phyloP scores from a whole-genome alignment of 2,797 vertebrate genomes.

The Urosaurus nigricauda region DNA sequence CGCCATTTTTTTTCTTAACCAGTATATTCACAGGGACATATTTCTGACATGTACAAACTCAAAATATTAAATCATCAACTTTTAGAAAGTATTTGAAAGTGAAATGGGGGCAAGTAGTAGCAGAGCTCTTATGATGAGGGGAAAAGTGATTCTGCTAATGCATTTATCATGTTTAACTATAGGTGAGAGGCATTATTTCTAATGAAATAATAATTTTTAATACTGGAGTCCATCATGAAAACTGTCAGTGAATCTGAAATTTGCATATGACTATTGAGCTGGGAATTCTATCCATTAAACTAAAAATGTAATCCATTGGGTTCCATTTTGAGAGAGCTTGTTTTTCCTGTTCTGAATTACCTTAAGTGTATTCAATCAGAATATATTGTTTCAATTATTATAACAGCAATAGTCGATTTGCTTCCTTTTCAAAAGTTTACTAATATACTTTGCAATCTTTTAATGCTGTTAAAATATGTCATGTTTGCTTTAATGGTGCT shows the following conservation, averaged over 20 bases:
- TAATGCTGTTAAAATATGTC: conserved; percentile 7
- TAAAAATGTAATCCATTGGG: conserved; percentile 29
- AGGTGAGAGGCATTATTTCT: conserved; percentile 37
- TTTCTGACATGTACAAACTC: not conserved
- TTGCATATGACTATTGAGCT: conserved; percentile 1
- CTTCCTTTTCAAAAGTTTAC: conserved; percentile 37
- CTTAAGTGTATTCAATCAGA: conserved; percentile 30
- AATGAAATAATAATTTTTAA: conserved; percentile 42
- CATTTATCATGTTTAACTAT: conserved; percentile 50
- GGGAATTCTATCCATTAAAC: conserved; percentile 37
- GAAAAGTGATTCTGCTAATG: conserved; percentile 32
- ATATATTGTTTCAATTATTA: conserved; percentile 12
- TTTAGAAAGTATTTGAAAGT: conserved; percentile 26
- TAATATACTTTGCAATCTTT: conserved; percentile 7
- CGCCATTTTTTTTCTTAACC: not conserved
- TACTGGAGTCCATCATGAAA: conserved; percentile 31
- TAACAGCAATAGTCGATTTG: conserved; percentile 8
- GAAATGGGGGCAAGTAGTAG: conserved; percentile 28
- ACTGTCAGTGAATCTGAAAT: conserved; percentile 34
- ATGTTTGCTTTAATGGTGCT: conserved; percentile 9
- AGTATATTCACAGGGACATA: not conserved
- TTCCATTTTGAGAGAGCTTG: conserved; percentile 39
- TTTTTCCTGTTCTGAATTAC: conserved; percentile 19
- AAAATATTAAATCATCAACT: not conserved
- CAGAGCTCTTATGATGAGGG: not conserved